A percentile compares a stretch with the other conserved stretches of the same genome.
Evolutionary conservation across 2,797 vertebrate species (phyloP).

Genomic region (Rhabdomys pumilio): DNA sequence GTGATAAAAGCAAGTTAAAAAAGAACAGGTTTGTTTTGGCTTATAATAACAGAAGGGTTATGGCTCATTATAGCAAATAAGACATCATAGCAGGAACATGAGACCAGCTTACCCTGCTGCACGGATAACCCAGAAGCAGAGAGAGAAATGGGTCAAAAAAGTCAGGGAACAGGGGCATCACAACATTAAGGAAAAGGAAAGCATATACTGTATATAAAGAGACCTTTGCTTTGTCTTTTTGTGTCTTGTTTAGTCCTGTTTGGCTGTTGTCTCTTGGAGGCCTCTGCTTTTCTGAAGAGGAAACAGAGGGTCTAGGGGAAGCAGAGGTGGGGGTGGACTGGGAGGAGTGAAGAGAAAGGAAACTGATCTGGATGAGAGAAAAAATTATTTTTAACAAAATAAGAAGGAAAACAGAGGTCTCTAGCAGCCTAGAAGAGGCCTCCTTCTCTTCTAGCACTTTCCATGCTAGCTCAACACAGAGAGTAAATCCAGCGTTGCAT

Average conservation of each 20-base stretch:
- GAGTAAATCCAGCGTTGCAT: background rate
- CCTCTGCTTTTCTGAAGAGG: background rate
- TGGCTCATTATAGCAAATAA: background rate
- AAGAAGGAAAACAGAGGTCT: background rate
- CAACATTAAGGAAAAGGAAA: background rate
- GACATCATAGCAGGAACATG: background rate
- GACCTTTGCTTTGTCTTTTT: background rate
- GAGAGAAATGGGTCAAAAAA: background rate
- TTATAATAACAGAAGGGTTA: background rate
- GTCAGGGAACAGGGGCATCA: background rate
- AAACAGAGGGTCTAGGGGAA: background rate
- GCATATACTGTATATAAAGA: background rate
- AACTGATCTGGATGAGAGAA: background rate
- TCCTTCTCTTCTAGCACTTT: background rate
- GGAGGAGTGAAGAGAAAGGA: background rate
- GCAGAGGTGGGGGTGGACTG: too few relatives aligned
- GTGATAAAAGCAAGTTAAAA: background rate
- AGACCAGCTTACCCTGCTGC: background rate
- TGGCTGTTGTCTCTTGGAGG: background rate
- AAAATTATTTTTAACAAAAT: too few relatives aligned
- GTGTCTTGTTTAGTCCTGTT: background rate
- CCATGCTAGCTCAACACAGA: background rate
- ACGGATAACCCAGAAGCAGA: background rate
- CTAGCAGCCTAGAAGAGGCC: background rate
- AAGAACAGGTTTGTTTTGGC: background rate